A percentile compares a stretch with the other conserved stretches of the same genome.
Conservation (phyloP, 2,888 invertebrate genomes). For the Caenorhabditis afra region DNA sequence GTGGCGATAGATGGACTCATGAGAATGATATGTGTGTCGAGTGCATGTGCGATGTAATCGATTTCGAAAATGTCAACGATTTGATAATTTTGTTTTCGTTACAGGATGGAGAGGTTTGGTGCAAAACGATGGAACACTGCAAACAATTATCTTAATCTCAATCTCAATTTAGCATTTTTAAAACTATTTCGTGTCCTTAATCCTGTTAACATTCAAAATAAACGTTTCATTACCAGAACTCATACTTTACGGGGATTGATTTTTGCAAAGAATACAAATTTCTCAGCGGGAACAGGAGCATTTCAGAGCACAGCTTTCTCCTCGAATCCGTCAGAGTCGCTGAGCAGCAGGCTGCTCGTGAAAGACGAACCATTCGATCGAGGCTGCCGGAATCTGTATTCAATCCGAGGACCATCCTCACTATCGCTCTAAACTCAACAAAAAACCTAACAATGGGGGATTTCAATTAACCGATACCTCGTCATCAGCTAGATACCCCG, state of each 20-base stretch:
- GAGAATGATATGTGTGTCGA: slow-evolving; percentile 64
- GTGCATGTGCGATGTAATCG: slow-evolving; percentile 73
- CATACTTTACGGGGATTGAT: no score
- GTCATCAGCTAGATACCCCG: slow-evolving; percentile 48
- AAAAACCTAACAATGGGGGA: no score
- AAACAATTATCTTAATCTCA: slow-evolving; percentile 12
- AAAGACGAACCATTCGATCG: slow-evolving; percentile 17
- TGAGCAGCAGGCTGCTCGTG: slow-evolving; percentile 38
- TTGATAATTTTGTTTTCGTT: neutral
- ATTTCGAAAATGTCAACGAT: no score
- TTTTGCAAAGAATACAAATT: no score
- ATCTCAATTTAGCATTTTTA: slow-evolving; percentile 7
- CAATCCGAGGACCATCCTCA: slow-evolving; percentile 10
- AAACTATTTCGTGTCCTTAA: no score
- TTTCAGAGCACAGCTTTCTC: slow-evolving; percentile 32
- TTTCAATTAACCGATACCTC: no score
- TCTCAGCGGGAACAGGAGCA: neutral
- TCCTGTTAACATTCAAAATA: no score
- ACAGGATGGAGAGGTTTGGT: slow-evolving; percentile 64
- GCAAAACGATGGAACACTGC: slow-evolving; percentile 49
- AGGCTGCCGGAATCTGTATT: slow-evolving; percentile 1
- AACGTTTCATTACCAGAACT: no score
- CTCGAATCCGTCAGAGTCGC: slow-evolving; percentile 50
- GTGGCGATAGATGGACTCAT: slow-evolving; percentile 66
- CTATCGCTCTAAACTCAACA: slow-evolving; percentile 16